These are phyloP conservation scores for zebrafish (Danio rerio) DNA, from an alignment of 2,113 vertebrate species.

Conservation along the genomic window DNA sequence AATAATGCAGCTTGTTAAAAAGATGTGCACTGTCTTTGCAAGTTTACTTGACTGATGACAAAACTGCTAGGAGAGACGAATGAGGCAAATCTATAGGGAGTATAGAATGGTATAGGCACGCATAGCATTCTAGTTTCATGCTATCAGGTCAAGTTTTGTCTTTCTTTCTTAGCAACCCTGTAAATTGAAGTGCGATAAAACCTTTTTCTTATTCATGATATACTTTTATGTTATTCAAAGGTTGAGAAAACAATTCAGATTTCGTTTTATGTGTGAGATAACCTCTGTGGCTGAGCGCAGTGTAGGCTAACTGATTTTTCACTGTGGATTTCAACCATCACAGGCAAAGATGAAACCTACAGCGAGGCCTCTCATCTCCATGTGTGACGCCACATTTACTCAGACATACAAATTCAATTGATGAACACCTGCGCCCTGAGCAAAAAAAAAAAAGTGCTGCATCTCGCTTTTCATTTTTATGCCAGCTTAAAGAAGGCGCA, in stretches of 20 bases:
- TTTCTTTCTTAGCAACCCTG: background rate
- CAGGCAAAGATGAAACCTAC: conserved; percentile 40
- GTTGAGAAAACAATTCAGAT: conserved; percentile 31
- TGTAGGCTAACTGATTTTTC: conserved; percentile 19
- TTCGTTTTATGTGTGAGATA: conserved; percentile 1
- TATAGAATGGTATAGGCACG: background rate
- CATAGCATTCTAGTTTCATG: background rate
- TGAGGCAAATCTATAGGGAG: background rate
- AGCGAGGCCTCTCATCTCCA: conserved; percentile 32
- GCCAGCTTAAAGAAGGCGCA: conserved; percentile 33
- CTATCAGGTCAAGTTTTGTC: background rate
- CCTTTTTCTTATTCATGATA: conserved; percentile 35
- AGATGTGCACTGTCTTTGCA: background rate
- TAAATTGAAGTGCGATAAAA: background rate
- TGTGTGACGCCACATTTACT: conserved; percentile 42
- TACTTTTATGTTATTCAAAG: conserved; percentile 7
- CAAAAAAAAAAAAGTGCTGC: conserved; percentile 44
- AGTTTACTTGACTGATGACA: background rate
- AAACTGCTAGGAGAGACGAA: background rate
- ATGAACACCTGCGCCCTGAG: conserved; percentile 52
- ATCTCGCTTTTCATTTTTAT: conserved; percentile 19
- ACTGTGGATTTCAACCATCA: conserved; percentile 16
- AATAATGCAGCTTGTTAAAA: background rate
- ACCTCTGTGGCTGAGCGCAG: background rate
- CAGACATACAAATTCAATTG: conserved; percentile 49